These are phyloP conservation scores for Drosophila pectinifera DNA, from an alignment of 1,140 invertebrate species.

Conservation along the genomic window DNA sequence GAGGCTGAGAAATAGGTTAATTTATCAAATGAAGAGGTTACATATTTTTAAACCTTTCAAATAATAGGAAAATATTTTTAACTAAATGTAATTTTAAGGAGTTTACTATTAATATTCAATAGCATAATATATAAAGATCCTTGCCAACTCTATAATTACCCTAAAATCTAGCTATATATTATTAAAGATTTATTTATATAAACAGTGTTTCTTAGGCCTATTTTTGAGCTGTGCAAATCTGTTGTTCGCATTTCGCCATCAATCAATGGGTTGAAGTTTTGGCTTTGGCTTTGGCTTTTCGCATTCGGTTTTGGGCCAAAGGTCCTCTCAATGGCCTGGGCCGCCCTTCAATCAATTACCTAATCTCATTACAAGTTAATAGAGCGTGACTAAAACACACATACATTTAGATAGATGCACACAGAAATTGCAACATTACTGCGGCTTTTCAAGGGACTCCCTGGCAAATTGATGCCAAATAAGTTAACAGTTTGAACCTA, in stretches of 20 bases:
- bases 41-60: no score
- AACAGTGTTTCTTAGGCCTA: no score
- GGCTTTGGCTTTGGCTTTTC: conserved; percentile 35
- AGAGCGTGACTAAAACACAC: conserved; percentile 60
- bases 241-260: conserved; percentile 40
- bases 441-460: conserved; percentile 18
- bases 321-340: conserved; percentile 41
- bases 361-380: conserved; percentile 81
- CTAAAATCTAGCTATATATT: no score
- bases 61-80: no score
- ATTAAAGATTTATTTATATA: no score
- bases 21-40: no score
- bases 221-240: not conserved
- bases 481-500: conserved; percentile 10
- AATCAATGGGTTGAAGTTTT: conserved; percentile 63
- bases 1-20: no score
- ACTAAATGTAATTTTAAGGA: no score
- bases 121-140: no score
- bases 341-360: conserved; percentile 76
- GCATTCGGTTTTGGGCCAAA: conserved; percentile 37
- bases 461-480: conserved; percentile 14
- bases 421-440: conserved; percentile 29
- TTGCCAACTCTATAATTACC: no score
- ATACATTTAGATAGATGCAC: conserved; percentile 8
- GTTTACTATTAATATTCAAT: no score